Conservation (phyloP, 2,888 invertebrate species). For the Himalopsyche kuldschensis region DNA sequence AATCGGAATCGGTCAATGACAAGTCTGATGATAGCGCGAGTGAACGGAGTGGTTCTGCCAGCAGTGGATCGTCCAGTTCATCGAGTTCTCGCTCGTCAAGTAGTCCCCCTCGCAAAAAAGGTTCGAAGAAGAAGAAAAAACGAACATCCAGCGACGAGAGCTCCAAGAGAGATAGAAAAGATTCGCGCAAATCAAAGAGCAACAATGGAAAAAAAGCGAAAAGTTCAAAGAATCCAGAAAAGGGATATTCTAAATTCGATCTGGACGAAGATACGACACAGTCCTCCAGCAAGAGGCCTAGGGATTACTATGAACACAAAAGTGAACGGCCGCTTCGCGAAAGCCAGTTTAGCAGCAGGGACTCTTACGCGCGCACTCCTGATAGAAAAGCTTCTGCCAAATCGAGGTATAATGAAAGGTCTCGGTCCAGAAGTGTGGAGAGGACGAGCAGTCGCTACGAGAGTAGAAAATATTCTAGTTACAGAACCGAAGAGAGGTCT, state of each 20-base stretch:
- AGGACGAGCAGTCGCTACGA: neutral
- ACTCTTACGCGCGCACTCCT: conserved; percentile 24
- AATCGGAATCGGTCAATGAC: conserved; percentile 22
- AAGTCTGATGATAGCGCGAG: conserved; percentile 14
- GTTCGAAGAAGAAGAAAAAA: conserved; percentile 40
- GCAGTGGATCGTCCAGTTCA: conserved; percentile 38
- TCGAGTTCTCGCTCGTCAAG: conserved; percentile 34
- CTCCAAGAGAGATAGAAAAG: conserved; percentile 39
- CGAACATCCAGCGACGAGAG: conserved; percentile 39
- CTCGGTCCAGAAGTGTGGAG: conserved; percentile 35
- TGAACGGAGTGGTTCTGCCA: conserved; percentile 11
- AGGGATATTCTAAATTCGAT: conserved; percentile 28
- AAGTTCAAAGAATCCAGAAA: conserved; percentile 26
- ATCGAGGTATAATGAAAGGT: conserved; percentile 28
- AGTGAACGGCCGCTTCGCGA: conserved; percentile 24
- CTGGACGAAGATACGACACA: conserved; percentile 12
- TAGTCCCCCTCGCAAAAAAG: conserved; percentile 27
- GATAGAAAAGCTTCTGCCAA: conserved; percentile 30
- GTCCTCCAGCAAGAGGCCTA: conserved; percentile 18
- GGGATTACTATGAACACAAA: conserved; percentile 26
- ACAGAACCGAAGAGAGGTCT: conserved; percentile 25
- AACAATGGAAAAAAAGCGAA: conserved; percentile 29
- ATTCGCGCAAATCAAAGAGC: conserved; percentile 38
- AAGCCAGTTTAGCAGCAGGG: conserved; percentile 30
- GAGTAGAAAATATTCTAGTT: conserved; percentile 21